These are phyloP conservation scores for Lumbricus terrestris DNA, from an alignment of 2,888 invertebrate species.

Conservation along the genomic window DNA sequence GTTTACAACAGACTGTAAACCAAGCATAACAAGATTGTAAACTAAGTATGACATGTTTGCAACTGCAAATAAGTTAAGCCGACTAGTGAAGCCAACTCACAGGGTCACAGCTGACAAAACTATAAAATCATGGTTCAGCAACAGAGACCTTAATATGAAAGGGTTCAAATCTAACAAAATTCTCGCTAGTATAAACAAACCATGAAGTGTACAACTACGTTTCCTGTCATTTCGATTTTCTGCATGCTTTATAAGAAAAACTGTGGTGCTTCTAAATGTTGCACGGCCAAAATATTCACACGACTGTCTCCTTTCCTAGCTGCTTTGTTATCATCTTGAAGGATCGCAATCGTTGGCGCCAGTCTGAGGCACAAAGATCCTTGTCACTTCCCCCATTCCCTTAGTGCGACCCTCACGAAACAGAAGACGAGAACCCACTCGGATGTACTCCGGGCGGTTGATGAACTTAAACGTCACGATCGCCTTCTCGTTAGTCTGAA, in stretches of 20 bases:
- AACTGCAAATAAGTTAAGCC: neutral
- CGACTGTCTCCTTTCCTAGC: neutral
- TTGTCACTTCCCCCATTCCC: constrained; percentile 76
- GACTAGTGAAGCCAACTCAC: neutral
- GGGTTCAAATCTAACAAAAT: neutral
- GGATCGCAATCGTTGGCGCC: neutral
- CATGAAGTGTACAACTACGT: neutral
- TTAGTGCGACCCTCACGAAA: constrained; percentile 82
- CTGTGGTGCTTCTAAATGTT: neutral
- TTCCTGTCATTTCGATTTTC: neutral
- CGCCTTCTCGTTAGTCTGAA: constrained; percentile 79
- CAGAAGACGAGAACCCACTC: constrained; percentile 75
- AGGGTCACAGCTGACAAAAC: no score
- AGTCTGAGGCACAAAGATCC: constrained; percentile 43
- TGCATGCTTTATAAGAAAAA: neutral
- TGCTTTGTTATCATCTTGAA: neutral
- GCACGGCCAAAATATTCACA: neutral
- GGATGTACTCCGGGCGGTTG: constrained; percentile 83
- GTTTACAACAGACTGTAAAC: neutral
- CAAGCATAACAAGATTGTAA: neutral
- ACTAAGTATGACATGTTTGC: neutral
- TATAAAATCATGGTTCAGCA: neutral
- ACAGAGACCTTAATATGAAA: neutral
- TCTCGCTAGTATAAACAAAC: neutral
- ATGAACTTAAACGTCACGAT: constrained; percentile 85